Base-by-base conservation (phyloP, 1,140 invertebrate species). In the Drosophila eugracilis region DNA sequence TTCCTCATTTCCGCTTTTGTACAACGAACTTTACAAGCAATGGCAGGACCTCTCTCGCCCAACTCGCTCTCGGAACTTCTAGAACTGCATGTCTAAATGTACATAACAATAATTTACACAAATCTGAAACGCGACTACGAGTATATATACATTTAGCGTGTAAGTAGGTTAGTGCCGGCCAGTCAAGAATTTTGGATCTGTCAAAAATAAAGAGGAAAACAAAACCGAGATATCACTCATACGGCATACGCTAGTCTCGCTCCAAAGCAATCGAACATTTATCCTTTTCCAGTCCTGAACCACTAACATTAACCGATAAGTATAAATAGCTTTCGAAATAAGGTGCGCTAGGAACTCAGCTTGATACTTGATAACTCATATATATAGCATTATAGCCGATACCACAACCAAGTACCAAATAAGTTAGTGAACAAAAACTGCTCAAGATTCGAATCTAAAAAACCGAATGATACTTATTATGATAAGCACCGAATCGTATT, bases 31-130 rank as follows among this genome's bases (percentile, higher is more conserved):
- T 24, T 12, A 48, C 30, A 53, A 42, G 34, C 26, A 72, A 49
- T 75, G 17, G 48, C 32, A 53, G 36, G 57, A 74, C 42, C 57
- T 50, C 14, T 30, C 44, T 48, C 32, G 45, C 36, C 17, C 17
- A 34, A 15, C 26, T 32, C 59, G 60, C 47, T 50, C 50, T 50
- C 50, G 60, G 36, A 50, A 50, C 49, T 71, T 66, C 62, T 75
- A 75, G 62, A 77, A 86, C 81, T 66, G 58, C 63, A 85, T 85
- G 81, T 81, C 81, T 86, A 86, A 86, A 81, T 86, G 81, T 86
- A 86, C 59, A 86, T 86, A 86, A 86, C 81, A 86, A 86, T 86
- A 85, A 85, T 85, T 85, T 85, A 85, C 83, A 88, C 55, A 47
- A 79, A 78, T 48, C 58, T 52, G 60, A 74, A 83, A 57, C 39